Evolutionary conservation across 2,888 invertebrate genomes (phyloP).

Genomic region (Morpho achilles): DNA sequence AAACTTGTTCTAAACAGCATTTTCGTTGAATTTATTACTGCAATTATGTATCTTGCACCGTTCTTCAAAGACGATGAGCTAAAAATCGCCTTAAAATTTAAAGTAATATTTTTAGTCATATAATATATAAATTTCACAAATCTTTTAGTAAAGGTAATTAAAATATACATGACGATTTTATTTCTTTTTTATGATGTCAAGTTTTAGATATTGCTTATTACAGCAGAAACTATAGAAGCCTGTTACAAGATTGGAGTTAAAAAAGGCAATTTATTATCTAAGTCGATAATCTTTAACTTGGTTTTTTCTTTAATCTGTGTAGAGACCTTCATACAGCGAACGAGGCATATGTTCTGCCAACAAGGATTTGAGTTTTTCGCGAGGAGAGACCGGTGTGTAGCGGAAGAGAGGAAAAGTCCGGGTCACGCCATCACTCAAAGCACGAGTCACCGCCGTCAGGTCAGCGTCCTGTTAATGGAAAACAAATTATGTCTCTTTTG

Average conservation of each 20-base stretch:
- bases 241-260: too few species aligned
- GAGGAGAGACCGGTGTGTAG: conserved; percentile 89
- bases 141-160: too few species aligned
- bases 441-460: conserved; percentile 86
- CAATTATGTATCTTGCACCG: conserved; percentile 18
- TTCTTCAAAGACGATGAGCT: conserved; percentile 2
- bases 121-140: too few species aligned
- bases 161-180: too few species aligned
- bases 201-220: too few species aligned
- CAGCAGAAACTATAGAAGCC: too few species aligned
- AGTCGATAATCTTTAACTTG: not conserved
- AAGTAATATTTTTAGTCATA: too few species aligned
- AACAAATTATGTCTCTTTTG: conserved; percentile 1
- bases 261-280: not conserved
- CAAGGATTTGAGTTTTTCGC: conserved; percentile 88
- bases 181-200: too few species aligned
- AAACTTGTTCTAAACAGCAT: conserved; percentile 30
- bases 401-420: conserved; percentile 90
- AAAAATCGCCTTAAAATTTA: not conserved
- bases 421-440: conserved; percentile 87
- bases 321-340: conserved; percentile 89
- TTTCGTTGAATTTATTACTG: conserved; percentile 23
- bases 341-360: conserved; percentile 90
- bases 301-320: conserved; percentile 60
- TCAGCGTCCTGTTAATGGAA: conserved; percentile 82